A percentile compares a stretch with the other conserved stretches of the same genome.
Evolutionary conservation across 2,113 vertebrate species (phyloP).

Genomic region (Tetrao urogallus): DNA sequence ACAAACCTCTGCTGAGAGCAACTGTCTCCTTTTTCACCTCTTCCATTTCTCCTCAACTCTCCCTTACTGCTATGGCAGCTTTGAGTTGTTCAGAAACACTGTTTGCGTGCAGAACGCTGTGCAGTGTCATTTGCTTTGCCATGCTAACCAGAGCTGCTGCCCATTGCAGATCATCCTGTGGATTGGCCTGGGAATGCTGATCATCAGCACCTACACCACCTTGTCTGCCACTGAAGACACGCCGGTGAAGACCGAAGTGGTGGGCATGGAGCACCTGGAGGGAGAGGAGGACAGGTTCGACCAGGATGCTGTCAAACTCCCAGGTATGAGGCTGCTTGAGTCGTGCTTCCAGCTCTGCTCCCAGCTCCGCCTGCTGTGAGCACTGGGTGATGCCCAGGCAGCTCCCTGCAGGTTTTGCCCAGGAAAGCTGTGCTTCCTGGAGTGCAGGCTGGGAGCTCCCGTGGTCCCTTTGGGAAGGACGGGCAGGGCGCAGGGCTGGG

Average conservation of each 20-base stretch:
- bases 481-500: not conserved
- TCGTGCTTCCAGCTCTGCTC: not conserved
- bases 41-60: not conserved
- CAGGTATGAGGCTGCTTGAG: constrained; percentile 65
- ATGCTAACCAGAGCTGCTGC: not conserved
- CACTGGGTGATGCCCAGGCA: not conserved
- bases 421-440: not conserved
- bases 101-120: not conserved
- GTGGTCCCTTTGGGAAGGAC: not conserved
- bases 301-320: constrained; percentile 63
- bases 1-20: not conserved
- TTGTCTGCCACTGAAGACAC: constrained; percentile 81
- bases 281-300: constrained; percentile 27
- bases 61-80: not conserved
- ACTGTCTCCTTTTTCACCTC: not conserved
- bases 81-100: not conserved
- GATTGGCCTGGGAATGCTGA: constrained; percentile 92
- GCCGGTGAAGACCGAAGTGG: constrained; percentile 57
- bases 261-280: constrained; percentile 47
- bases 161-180: constrained; percentile 88
- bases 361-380: not conserved
- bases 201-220: constrained; percentile 93
- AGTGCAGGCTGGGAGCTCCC: accelerated
- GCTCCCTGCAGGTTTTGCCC: not conserved
- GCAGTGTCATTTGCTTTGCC: not conserved